Evolutionary conservation across 1,140 invertebrate genomes (phyloP), one percentile per base, ranked within the genome.

Genomic region (Drosophila nigrodunni): DNA sequence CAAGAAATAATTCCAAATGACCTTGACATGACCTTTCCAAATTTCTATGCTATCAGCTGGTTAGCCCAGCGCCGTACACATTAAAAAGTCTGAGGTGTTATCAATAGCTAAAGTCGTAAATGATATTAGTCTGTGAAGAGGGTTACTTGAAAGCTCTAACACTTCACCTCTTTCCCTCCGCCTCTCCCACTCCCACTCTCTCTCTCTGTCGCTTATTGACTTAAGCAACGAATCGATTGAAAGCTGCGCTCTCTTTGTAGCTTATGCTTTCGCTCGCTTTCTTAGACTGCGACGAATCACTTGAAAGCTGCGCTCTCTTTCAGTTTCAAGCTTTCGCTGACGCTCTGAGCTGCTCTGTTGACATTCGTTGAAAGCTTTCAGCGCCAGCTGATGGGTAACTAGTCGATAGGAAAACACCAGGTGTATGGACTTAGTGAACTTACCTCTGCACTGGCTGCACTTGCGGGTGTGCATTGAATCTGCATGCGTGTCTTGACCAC

Each of bases 401-500:
- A 47, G 15, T 1, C 10, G 21, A 50, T 13, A 54, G 2, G 0
- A 2, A 13, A 15, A 25, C 11, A 21, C 54, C 43, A 46, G 39
- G 15, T 61, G 93, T 41, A 57, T 49, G 41, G 2, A 18, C 8
- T n/a, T 7, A 7, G 11, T 15, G 7, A 1, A 83, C 85, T 89
- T 34, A 89, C 86, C 76, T 87, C 80, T 1, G 57, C 43, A 0
- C 54, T n/a, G 0, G n/a, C 94, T 21, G 94, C 91, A 11, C 7
- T 94, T n/a, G 94, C 91, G 11, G 83, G 77, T 1, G 64, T 11
- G 80, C 39, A 35, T 92, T 97, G 96, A 37, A 97, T 94, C 93
- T 98, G 97, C 77, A 97, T 95, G 64, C 97, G 93, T 6, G 97
- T 99, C 94, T 98, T 98, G 1, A 98, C 95, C 61, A 98, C 93